Conservation (phyloP, 1,140 invertebrate genomes). For the Ips typographus region DNA sequence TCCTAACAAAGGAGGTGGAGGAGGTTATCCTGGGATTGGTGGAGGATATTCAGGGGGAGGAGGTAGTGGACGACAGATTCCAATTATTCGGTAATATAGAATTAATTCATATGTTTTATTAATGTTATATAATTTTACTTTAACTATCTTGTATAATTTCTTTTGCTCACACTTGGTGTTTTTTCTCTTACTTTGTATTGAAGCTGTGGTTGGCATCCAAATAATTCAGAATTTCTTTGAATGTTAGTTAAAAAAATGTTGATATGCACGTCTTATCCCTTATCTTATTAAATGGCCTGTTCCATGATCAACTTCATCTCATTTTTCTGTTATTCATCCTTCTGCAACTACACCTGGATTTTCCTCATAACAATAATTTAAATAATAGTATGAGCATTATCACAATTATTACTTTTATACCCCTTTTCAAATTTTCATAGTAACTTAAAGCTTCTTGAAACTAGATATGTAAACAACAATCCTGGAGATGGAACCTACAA, state of each 20-base stretch:
- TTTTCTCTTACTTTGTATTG: neutral
- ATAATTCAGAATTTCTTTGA: too few species aligned
- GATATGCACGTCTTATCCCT: too few species aligned
- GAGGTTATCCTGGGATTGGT: slow-evolving; percentile 42
- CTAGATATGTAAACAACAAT: slow-evolving; percentile 58
- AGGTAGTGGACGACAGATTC: slow-evolving; percentile 48
- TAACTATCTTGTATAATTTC: too few species aligned
- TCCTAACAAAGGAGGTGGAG: slow-evolving; percentile 50
- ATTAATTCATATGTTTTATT: neutral
- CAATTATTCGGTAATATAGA: slow-evolving; percentile 49
- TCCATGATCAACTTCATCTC: too few species aligned
- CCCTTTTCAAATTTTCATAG: too few species aligned
- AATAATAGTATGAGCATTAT: neutral
- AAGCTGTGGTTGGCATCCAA: neutral
- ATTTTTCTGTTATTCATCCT: too few species aligned
- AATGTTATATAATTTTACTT: neutral
- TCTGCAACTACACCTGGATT: neutral
- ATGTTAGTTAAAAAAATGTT: too few species aligned
- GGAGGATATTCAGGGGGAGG: slow-evolving; percentile 51
- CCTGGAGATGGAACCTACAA: slow-evolving; percentile 59
- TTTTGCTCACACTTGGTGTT: too few species aligned
- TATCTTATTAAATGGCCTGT: too few species aligned
- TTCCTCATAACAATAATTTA: neutral
- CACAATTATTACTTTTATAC: neutral
- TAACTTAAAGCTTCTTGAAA: neutral